phyloP scores from a whole-genome alignment of 2,888 invertebrate species.

The Venusia cambrica region DNA sequence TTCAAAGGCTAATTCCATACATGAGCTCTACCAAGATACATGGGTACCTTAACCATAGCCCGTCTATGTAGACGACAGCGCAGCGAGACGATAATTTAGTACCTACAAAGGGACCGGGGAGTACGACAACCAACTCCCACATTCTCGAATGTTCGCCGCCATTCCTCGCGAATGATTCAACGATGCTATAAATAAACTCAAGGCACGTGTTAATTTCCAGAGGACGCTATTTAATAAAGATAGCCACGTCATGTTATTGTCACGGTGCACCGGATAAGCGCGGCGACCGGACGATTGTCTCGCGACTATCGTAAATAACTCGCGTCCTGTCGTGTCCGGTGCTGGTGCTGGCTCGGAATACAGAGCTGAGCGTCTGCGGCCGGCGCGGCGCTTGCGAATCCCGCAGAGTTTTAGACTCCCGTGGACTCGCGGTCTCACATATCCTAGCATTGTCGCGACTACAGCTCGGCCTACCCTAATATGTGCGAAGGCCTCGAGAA shows the following conservation, averaged over 20 bases:
- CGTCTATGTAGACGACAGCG: slow-evolving; percentile 18
- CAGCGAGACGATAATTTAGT: slow-evolving; percentile 29
- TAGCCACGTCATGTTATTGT: slow-evolving; percentile 77
- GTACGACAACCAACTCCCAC: slow-evolving; percentile 32
- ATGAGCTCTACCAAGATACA: slow-evolving; percentile 7
- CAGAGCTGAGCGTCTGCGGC: slow-evolving; percentile 56
- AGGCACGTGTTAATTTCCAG: slow-evolving; percentile 67
- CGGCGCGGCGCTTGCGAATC: slow-evolving; percentile 55
- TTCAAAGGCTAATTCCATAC: slow-evolving; percentile 17
- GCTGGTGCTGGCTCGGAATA: slow-evolving; percentile 70
- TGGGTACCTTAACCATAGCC: slow-evolving; percentile 10
- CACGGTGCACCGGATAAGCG: slow-evolving; percentile 75
- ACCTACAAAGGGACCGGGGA: slow-evolving; percentile 25
- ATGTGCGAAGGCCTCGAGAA: not conserved
- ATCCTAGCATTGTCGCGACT: slow-evolving; percentile 12
- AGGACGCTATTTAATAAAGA: slow-evolving; percentile 73
- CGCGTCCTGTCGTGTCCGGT: slow-evolving; percentile 68
- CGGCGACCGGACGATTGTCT: slow-evolving; percentile 74
- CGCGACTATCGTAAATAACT: slow-evolving; percentile 77
- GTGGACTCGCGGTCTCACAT: slow-evolving; percentile 18
- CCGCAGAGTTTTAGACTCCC: slow-evolving; percentile 30
- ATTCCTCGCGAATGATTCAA: slow-evolving; percentile 60
- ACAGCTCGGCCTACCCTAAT: not conserved
- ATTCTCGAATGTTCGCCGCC: slow-evolving; percentile 42
- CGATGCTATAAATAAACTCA: slow-evolving; percentile 58